These are phyloP conservation scores for Clinocottus analis DNA, from an alignment of 2,113 vertebrate species.

Conservation along the genomic window DNA sequence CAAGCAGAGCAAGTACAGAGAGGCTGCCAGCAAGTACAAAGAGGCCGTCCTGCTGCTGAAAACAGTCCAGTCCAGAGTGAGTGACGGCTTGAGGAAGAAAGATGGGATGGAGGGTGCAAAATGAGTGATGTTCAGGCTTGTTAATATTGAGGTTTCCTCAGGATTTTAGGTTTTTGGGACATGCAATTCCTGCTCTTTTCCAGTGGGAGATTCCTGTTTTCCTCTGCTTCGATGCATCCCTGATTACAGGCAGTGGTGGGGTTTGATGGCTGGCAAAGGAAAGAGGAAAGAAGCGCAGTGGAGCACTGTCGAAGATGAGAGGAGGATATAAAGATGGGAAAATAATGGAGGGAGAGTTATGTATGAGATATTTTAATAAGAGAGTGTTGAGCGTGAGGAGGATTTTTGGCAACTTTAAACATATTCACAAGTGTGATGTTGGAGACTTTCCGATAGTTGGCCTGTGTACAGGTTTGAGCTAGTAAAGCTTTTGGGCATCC, in stretches of 20 bases:
- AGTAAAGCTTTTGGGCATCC: not conserved
- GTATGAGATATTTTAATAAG: constrained; percentile 30
- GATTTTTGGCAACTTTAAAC: constrained; percentile 27
- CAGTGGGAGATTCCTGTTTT: constrained; percentile 47
- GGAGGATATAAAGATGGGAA: constrained; percentile 7
- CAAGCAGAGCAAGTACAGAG: constrained; percentile 79
- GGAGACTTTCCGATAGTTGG: constrained; percentile 4
- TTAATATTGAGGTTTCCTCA: constrained; percentile 17
- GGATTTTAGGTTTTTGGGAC: constrained; percentile 56
- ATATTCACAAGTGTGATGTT: not conserved
- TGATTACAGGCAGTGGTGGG: constrained; percentile 36
- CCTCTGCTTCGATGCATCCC: constrained; percentile 22
- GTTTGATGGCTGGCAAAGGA: constrained; percentile 19
- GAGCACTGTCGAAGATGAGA: constrained; percentile 26
- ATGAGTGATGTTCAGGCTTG: not conserved
- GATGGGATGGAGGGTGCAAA: not conserved
- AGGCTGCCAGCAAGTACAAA: constrained; percentile 87
- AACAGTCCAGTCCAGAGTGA: constrained; percentile 89
- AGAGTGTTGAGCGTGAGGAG: not conserved
- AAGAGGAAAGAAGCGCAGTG: constrained; percentile 1
- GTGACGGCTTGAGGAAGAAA: not conserved
- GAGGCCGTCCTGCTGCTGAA: constrained; percentile 90
- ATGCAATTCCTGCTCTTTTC: constrained; percentile 20
- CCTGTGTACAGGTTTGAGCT: not conserved
- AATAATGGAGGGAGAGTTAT: constrained; percentile 18